Base-by-base conservation (phyloP, 1,140 invertebrate genomes). In the Zaprionus inermis region DNA sequence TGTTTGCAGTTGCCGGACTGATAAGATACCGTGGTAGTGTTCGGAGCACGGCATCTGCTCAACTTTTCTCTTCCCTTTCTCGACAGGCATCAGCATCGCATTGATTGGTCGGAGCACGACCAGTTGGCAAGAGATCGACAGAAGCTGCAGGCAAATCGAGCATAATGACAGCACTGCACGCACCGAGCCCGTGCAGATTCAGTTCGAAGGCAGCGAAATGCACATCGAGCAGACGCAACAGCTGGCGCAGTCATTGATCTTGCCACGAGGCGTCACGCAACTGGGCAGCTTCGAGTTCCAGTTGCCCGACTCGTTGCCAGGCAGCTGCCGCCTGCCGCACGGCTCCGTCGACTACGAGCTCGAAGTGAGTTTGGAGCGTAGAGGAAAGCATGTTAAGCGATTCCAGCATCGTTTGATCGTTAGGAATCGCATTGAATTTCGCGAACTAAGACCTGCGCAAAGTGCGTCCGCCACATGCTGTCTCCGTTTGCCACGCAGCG, bases 331-430 rank as follows among this genome's bases (percentile, higher is more conserved):
- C 6, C 34, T 89, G 38, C 36, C 54, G 2, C 54, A 74, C 12
- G 88, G 88, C 12, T 63, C 59, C 12, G 73, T 73, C 5, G 57
- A 49, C 20, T 91, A 91, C 41, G 11, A 30, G 10, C 56, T 91
- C 0, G 59, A 56, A 16, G 41, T 79, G 18, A 57, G 11, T 0
- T 58, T 91, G 6, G 72, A 91, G 22, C 58, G 88, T 0, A 36
- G 56, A 11, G 36, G 72, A 11, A 89, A 81, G 11, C 56, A 71
- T 18, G 59, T 55, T 10, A 91, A 91, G 52, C 36, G 52, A 6
- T 91, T 84, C 9, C 51, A 84, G 14, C 76, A 77, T 34, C 80
- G 81, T 6, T 28, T 91, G 58, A 56, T 69, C 10, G 54, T 91
- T 1, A 74, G 60, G 41, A 81, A 63, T 5, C 57, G 68, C 22